Conservation (phyloP, 92 coral and sea anemone genomes). For the Umimayanthus kanabou region DNA sequence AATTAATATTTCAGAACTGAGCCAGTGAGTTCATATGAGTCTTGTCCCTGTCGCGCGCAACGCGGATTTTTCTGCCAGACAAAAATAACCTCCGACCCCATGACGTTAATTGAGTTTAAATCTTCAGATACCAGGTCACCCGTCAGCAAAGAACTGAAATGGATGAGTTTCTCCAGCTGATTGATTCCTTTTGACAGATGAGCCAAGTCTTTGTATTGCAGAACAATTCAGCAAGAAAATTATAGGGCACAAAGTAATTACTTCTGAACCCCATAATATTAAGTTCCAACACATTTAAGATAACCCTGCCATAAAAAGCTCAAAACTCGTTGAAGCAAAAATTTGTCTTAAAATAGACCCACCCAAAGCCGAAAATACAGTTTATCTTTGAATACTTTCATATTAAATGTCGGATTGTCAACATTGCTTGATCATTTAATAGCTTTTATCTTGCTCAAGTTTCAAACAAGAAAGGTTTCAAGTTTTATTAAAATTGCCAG, state of each 20-base stretch:
- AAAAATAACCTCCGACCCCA: conserved; percentile 39
- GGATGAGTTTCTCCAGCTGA: conserved; percentile 1
- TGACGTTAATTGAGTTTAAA: conserved; percentile 42
- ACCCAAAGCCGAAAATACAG: not conserved
- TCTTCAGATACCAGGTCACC: conserved; percentile 30
- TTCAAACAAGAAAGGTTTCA: not conserved
- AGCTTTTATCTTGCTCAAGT: not conserved
- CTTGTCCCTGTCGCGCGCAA: not conserved
- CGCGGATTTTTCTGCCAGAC: conserved; percentile 9
- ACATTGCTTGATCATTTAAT: not conserved
- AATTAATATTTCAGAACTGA: not conserved
- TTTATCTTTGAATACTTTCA: no score
- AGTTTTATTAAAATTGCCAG: not conserved
- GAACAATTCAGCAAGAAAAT: not conserved
- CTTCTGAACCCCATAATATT: not conserved
- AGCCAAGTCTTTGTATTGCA: not conserved
- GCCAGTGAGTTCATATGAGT: not conserved
- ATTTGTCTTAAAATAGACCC: not conserved
- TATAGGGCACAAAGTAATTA: not conserved
- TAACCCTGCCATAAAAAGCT: not conserved
- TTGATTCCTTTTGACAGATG: conserved; percentile 8
- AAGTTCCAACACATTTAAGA: not conserved
- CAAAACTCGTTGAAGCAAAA: not conserved
- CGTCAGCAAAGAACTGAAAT: conserved; percentile 17
- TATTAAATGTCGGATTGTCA: no score